Evolutionary conservation across 2,797 vertebrate genomes (phyloP), one percentile per base, ranked within the genome.

Genomic region (Pseudopleuronectes americanus): DNA sequence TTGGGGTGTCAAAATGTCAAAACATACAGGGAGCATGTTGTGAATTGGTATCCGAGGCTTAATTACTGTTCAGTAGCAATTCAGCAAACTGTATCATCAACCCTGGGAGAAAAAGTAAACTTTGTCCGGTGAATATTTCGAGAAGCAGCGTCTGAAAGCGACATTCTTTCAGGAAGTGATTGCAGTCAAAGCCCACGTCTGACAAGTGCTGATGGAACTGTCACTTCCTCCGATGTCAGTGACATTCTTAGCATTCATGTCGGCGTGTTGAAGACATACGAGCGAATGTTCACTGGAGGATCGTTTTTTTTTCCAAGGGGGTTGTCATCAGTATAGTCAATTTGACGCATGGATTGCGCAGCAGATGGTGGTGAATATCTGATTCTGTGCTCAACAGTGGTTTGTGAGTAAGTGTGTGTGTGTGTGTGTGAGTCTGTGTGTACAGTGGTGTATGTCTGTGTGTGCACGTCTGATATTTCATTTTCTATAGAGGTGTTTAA

Each of bases 141-240:
- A 49, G 6, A 58, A 54, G 24, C 14, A 16, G 26, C 45, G 38
- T 47, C 28, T 63, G 33, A 64, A 71, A 68, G 51, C 19, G 1
- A 55, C 12, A 14, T 57, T 53, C 53, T 83, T 77, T 45, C 62
- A 62, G 61, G 68, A 1, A 9, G 57, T 56, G 56, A 81, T 68
- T 31, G 56, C 54, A 64, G 70, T 74, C 64, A 48, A 24, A 81
- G 45, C 52, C 69, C 62, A 62, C 26, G 1, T 61, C 22, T 76
- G 77, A 66, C 56, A 70, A 49, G 64, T 67, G 74, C 61, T 80
- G 71, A 87, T 77, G 62, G 71, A 82, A 73, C 77, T 77, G 85
- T 85, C 77, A 79, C 38, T 62, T 76, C 6, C 3, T 68, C 36
- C 48, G 17, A 48, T 9, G 8, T 14, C 38, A 47, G 45, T 65